phyloP scores from a whole-genome alignment of 2,888 invertebrate species.

The Coleophora deauratella region DNA sequence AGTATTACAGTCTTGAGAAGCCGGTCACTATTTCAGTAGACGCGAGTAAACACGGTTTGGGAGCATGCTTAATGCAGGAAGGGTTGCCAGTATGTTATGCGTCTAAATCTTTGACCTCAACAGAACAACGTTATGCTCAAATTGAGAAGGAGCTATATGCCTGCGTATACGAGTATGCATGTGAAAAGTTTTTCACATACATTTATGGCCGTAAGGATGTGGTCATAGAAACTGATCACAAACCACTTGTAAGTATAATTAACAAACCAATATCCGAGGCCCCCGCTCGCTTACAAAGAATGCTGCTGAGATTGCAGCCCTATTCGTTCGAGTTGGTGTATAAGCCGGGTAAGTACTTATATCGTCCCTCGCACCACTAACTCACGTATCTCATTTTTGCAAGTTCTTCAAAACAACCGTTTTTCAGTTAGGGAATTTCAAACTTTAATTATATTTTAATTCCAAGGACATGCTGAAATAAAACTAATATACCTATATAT shows the following conservation, averaged over 20 bases:
- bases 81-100: slow-evolving; percentile 12
- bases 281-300: slow-evolving; percentile 12
- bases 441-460: too few species aligned
- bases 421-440: too few species aligned
- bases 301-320: slow-evolving; percentile 14
- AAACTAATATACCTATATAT: too few species aligned
- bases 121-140: slow-evolving; percentile 13
- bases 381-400: too few species aligned
- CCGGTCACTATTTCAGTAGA: slow-evolving; percentile 14
- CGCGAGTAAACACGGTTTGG: slow-evolving; percentile 13
- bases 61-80: slow-evolving; percentile 15
- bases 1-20: slow-evolving; percentile 10
- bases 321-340: slow-evolving; percentile 14
- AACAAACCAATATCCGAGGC: slow-evolving; percentile 15
- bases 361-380: too few species aligned
- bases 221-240: too few species aligned
- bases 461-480: too few species aligned
- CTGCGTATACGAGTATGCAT: slow-evolving; percentile 13
- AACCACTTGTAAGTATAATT: too few species aligned
- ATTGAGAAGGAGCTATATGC: slow-evolving; percentile 17
- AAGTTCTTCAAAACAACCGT: too few species aligned
- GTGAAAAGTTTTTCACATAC: too few species aligned
- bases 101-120: slow-evolving; percentile 10
- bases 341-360: slow-evolving; percentile 14
- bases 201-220: too few species aligned